Percentiles rank a stretch among this genome's conserved stretches.
Evolutionary conservation across 2,888 invertebrate genomes (phyloP).

Genomic region (Myopa tessellatipennis): DNA sequence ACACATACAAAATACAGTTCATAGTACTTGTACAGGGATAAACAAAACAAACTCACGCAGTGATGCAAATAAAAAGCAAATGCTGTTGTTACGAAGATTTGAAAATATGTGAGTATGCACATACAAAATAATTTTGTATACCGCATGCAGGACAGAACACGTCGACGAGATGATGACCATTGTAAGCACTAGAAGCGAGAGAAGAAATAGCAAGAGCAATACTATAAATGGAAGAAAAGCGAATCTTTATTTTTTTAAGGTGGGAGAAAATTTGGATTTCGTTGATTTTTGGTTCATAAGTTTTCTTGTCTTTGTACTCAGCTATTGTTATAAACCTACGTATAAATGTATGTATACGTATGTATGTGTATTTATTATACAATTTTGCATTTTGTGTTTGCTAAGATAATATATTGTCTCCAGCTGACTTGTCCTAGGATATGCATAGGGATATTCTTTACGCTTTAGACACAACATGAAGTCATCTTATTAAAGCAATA

Average conservation of each 20-base stretch:
- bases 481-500: neutral
- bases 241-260: constrained; percentile 15
- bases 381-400: constrained; percentile 16
- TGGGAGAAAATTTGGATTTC: neutral
- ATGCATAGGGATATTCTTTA: neutral
- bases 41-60: no score
- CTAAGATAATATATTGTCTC: constrained; percentile 59
- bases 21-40: neutral
- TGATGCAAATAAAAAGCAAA: no score
- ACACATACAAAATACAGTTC: neutral
- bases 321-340: neutral
- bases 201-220: neutral
- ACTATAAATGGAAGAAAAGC: neutral
- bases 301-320: neutral
- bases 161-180: neutral
- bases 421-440: constrained; percentile 58
- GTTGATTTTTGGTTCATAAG: neutral
- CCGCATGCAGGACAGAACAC: neutral
- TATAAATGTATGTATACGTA: no score
- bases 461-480: neutral
- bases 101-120: no score
- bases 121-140: no score
- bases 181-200: neutral
- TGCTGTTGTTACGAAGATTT: no score
- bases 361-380: constrained; percentile 13